Base-by-base conservation (phyloP, 2,888 invertebrate genomes). In the Leptopilina syphax region DNA sequence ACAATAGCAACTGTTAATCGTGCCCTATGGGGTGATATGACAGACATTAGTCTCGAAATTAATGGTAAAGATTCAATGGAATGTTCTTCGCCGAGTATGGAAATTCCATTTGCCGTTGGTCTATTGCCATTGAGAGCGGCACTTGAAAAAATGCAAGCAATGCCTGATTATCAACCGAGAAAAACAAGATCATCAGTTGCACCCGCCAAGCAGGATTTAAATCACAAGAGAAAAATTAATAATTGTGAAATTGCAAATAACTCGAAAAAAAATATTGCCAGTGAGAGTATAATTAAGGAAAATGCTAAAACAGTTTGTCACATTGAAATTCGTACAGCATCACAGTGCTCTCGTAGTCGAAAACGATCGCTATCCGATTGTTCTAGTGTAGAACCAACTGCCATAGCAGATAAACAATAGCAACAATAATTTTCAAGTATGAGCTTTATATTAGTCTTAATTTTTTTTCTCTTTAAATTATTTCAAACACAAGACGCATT, bases 81-180 rank as follows among this genome's bases (percentile, higher is more conserved):
- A 34, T 85, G 80, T 50, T 90, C 90, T 50, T 90, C 90, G 3
- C 86, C 90, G n/a, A 90, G 90, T 66, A 90, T 91, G 12, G 91
- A 92, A 85, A 92, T 92, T 76, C 92, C 92, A 6, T 92, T 91
- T 76, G 92, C 92, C 4, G 92, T 92, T 9, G 92, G 92, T 5
- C 85, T 92, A 41, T 82, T 92, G 66, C 92, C 92, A 2, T 82
- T 92, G 12, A 89, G 91, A 70, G 92, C 91, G 4, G 92, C 92
- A 6, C 80, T 92, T 2, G 92, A 92, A 77, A 90, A 91, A 76
- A 91, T 92, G 89, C 92, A 92, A 81, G 91, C 92, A 0, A 92
- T 90, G 65, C 88, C 91, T 0, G 92, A 92, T 85, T 90, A 92
- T 85, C 92, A 92, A 44, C 92, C 92, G 3, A 86, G 92, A 10